These are phyloP conservation scores for Tholera decimalis DNA, from an alignment of 2,888 invertebrate species.

Conservation along the genomic window DNA sequence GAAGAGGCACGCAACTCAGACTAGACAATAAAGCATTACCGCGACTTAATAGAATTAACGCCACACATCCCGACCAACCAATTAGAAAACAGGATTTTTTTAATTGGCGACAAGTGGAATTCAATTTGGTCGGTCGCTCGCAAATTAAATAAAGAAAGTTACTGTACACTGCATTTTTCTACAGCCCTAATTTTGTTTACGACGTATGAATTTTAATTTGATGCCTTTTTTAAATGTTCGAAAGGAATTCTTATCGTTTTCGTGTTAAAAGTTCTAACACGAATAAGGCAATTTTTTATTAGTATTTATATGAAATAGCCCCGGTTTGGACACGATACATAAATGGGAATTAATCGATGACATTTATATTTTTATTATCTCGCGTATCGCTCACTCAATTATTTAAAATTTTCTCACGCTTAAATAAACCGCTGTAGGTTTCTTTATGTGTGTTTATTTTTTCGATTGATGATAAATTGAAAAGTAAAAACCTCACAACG, in stretches of 20 bases:
- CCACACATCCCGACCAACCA: conserved; percentile 24
- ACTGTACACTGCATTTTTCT: conserved; percentile 47
- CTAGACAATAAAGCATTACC: not conserved
- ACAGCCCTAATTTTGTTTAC: conserved; percentile 48
- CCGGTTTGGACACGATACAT: too few relatives aligned
- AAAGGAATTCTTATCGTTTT: not conserved
- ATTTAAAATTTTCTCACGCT: too few relatives aligned
- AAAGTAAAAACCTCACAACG: too few relatives aligned
- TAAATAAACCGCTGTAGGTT: too few relatives aligned
- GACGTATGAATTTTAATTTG: conserved; percentile 46
- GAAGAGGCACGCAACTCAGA: not conserved
- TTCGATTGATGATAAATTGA: too few relatives aligned
- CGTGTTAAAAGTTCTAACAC: not conserved
- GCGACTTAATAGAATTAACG: conserved; percentile 23
- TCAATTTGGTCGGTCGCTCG: conserved; percentile 44
- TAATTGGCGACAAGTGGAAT: conserved; percentile 43
- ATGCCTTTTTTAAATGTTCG: conserved; percentile 20
- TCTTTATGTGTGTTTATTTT: too few relatives aligned
- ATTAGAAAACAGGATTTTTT: conserved; percentile 22
- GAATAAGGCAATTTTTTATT: too few relatives aligned
- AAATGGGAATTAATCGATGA: too few relatives aligned
- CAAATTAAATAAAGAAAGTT: conserved; percentile 43
- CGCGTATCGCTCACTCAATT: too few relatives aligned
- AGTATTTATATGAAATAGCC: too few relatives aligned
- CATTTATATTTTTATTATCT: too few relatives aligned